phyloP scores from a whole-genome alignment of 1,140 invertebrate genomes.

The Drosophila sp. region DNA sequence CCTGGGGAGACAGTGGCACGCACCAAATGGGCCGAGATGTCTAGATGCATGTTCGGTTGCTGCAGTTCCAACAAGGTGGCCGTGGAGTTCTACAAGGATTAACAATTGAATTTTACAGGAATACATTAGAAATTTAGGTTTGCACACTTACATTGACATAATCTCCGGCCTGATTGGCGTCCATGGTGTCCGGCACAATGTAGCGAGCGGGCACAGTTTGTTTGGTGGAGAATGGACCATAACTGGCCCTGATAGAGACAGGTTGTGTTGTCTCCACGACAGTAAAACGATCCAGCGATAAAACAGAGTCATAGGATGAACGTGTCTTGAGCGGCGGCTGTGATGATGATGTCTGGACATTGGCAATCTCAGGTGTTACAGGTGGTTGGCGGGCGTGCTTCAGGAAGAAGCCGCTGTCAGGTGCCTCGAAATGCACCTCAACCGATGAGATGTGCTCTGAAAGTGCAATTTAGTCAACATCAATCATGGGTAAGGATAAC shows the following conservation, averaged over 20 bases:
- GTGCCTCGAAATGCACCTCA: slow-evolving; percentile 95
- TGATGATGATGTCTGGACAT: slow-evolving; percentile 67
- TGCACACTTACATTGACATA: slow-evolving; percentile 73
- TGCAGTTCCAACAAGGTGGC: slow-evolving; percentile 86
- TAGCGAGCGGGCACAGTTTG: slow-evolving; percentile 96
- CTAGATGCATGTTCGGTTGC: slow-evolving; percentile 90
- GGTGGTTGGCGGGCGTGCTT: slow-evolving; percentile 90
- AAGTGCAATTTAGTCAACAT: neutral
- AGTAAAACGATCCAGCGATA: slow-evolving; percentile 93
- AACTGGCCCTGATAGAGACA: slow-evolving; percentile 93
- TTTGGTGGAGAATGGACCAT: slow-evolving; percentile 96
- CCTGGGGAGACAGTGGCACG: slow-evolving; percentile 91
- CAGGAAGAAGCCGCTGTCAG: slow-evolving; percentile 94
- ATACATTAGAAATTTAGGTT: too few relatives aligned
- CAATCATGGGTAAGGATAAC: neutral
- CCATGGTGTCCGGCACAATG: slow-evolving; percentile 92
- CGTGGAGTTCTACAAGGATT: slow-evolving; percentile 69
- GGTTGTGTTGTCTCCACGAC: slow-evolving; percentile 94
- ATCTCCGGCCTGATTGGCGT: slow-evolving; percentile 81
- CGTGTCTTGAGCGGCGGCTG: slow-evolving; percentile 55
- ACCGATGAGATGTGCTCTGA: slow-evolving; percentile 84
- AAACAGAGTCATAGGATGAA: slow-evolving; percentile 86
- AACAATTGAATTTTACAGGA: too few relatives aligned
- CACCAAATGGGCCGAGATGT: slow-evolving; percentile 96
- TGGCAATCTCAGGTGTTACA: slow-evolving; percentile 79